Percentiles rank a stretch among this genome's conserved stretches.
Evolutionary conservation across 2,797 vertebrate species (phyloP).

Genomic region (Pangasius mekongensis): DNA sequence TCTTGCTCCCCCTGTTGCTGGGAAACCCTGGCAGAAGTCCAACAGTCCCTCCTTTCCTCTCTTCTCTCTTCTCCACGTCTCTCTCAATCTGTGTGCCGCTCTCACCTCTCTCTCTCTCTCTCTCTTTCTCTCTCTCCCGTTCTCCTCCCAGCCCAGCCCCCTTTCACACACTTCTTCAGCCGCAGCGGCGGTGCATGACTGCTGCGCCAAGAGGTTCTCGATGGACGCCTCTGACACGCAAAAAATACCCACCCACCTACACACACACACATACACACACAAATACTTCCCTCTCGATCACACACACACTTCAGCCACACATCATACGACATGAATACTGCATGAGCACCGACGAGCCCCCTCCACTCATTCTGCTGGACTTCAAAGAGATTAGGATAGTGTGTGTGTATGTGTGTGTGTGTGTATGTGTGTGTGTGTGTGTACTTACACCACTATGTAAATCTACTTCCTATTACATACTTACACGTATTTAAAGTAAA

Average conservation of each 20-base stretch:
- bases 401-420: slow-evolving; percentile 49
- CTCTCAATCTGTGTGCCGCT: slow-evolving; percentile 57
- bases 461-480: slow-evolving; percentile 31
- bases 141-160: slow-evolving; percentile 57
- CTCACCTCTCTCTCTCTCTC: slow-evolving; percentile 49
- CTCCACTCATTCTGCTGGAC: slow-evolving; percentile 63
- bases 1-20: slow-evolving; percentile 69
- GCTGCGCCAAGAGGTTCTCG: slow-evolving; percentile 61
- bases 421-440: slow-evolving; percentile 38
- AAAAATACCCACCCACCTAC: slow-evolving; percentile 42
- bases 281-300: slow-evolving; percentile 38
- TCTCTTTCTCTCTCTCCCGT: slow-evolving; percentile 37
- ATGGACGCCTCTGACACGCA: slow-evolving; percentile 48
- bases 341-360: slow-evolving; percentile 68
- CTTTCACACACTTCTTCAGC: slow-evolving; percentile 59
- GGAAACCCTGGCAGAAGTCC: slow-evolving; percentile 72
- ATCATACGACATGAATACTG: slow-evolving; percentile 69
- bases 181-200: slow-evolving; percentile 61
- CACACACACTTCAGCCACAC: slow-evolving; percentile 45
- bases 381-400: slow-evolving; percentile 64
- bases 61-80: slow-evolving; percentile 51
- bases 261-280: slow-evolving; percentile 36
- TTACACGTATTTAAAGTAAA: neutral
- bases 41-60: slow-evolving; percentile 52
- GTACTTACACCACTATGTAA: slow-evolving; percentile 11